A percentile compares a stretch with the other conserved stretches of the same genome.
Evolutionary conservation across 2,797 vertebrate species (phyloP).

Genomic region (Chanos chanos): DNA sequence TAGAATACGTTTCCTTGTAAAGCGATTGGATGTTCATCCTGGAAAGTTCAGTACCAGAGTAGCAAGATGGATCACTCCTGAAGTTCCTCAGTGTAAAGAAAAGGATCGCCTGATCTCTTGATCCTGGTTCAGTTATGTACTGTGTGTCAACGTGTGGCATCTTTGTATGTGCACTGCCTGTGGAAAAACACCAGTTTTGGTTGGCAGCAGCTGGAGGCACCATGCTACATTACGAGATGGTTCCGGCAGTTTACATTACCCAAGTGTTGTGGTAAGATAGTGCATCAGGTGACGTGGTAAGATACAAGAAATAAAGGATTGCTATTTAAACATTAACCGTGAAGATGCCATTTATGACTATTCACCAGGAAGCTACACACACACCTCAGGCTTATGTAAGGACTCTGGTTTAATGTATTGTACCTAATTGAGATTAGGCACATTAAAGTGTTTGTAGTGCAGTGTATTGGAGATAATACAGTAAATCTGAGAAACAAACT

Average conservation of each 20-base stretch:
- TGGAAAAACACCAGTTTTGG: conserved; percentile 8
- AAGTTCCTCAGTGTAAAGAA: conserved; percentile 45
- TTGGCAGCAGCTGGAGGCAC: conserved; percentile 33
- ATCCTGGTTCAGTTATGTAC: conserved; percentile 15
- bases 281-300: conserved; percentile 44
- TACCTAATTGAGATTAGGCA: too few relatives aligned
- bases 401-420: too few relatives aligned
- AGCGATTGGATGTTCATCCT: conserved; percentile 20
- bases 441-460: too few relatives aligned
- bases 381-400: too few relatives aligned
- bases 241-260: conserved; percentile 41
- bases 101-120: conserved; percentile 34
- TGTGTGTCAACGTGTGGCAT: not conserved
- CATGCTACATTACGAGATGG: conserved; percentile 32
- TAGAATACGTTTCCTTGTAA: too few relatives aligned
- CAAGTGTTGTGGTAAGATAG: conserved; percentile 47
- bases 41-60: conserved; percentile 51
- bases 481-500: not conserved
- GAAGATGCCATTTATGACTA: too few relatives aligned
- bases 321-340: too few relatives aligned
- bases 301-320: conserved; percentile 8
- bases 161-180: not conserved
- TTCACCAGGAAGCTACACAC: too few relatives aligned
- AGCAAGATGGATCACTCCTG: conserved; percentile 54
- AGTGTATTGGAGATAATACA: not conserved